Base-by-base conservation (phyloP, 2,888 invertebrate genomes). In the Spilarctia lutea region DNA sequence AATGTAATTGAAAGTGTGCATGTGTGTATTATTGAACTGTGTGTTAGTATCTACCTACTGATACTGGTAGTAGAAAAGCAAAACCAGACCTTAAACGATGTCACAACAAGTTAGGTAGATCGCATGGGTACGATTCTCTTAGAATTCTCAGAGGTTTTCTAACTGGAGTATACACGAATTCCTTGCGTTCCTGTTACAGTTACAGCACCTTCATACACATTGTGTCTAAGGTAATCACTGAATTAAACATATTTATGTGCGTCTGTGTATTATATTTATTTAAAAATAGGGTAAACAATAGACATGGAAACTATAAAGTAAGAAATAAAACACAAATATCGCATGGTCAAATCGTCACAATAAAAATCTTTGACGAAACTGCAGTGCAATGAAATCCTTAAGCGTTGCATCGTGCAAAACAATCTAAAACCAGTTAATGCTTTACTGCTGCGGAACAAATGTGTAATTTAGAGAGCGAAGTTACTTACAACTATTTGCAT, bases 401-500 rank as follows among this genome's bases (percentile, higher is more conserved):
- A 56, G 2, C 24, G 7, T 8, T 8, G 56, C 27, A 69, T 35
- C 56, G 20, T 16, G 60, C 30, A 11, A 42, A 60, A 70, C 11
- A 13, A 60, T 39, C 42, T 39, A 39, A 70, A 33, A 70, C 39
- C 20, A 63, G 20, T 60, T 56, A n/a, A 60, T 27, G 42, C 27
- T 63, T 24, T 30, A 24, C 42, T 39, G 13, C 42, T 30, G 18
- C n/a, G 42, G 70, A 60, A 60, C 24, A 27, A 68, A 70, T n/a
- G 56, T 63, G 27, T 52, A 70, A 70, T 70, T 63, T 70, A 13
- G 60, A 20, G 1, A 11, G 39, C 4, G 24, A 18, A 52, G 30
- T 68, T n/a, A 27, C 8, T 20, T 42, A 20, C 39, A 70, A 63
- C 60, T 27, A 70, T 70, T 70, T 70, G 60, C 70, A 70, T 70